A percentile compares a stretch with the other conserved stretches of the same genome.
These are phyloP conservation scores for Callospermophilus lateralis DNA, from an alignment of 2,113 vertebrate species.

Conservation along the genomic window DNA sequence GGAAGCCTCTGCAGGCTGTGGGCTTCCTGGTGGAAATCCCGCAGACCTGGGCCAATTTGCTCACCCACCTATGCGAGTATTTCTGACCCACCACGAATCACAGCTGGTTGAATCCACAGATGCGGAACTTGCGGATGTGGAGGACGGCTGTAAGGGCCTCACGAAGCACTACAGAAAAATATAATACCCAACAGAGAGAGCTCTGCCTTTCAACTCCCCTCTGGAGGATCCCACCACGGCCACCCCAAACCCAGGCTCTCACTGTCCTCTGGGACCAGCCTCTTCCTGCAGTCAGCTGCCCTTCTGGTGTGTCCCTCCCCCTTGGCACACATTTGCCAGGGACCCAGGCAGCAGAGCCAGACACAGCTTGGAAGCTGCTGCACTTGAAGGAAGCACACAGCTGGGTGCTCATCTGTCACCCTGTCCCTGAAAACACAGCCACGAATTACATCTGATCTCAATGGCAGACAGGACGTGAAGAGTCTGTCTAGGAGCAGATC, in stretches of 20 bases:
- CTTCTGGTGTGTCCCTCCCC: too few species aligned
- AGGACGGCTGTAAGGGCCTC: background rate
- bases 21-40: background rate
- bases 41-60: accelerated
- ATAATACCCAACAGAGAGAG: background rate
- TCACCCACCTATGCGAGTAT: background rate
- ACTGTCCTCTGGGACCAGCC: background rate
- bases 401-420: background rate
- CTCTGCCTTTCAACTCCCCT: background rate
- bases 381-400: background rate
- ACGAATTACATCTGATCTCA: background rate
- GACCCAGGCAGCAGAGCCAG: background rate
- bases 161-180: background rate
- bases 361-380: background rate
- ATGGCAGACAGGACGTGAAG: constrained; percentile 58
- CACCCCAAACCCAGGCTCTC: background rate
- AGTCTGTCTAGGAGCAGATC: constrained; percentile 57
- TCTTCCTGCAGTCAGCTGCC: background rate
- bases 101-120: background rate
- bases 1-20: background rate
- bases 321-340: background rate
- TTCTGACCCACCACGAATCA: background rate
- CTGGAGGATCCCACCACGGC: background rate
- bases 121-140: background rate
- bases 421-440: background rate